phyloP scores from a whole-genome alignment of 2,888 invertebrate genomes.

The Calameuta pallipes region DNA sequence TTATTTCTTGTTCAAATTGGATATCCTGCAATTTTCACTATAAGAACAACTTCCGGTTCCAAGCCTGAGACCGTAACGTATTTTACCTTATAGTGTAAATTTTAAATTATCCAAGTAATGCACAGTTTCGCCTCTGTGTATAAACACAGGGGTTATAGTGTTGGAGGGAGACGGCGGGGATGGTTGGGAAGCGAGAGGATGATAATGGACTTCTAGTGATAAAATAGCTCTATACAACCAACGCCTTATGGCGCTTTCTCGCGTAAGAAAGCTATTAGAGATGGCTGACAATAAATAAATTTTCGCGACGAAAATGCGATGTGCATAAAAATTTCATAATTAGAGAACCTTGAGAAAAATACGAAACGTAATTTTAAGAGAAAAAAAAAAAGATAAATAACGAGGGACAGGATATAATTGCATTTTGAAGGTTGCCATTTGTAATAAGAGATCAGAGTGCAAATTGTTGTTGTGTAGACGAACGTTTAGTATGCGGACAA shows the following conservation, averaged over 20 bases:
- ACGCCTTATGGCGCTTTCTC: slow-evolving; percentile 35
- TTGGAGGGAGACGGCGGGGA: slow-evolving; percentile 14
- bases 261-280: slow-evolving; percentile 36
- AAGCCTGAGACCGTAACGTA: no score
- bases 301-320: slow-evolving; percentile 15
- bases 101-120: slow-evolving; percentile 57
- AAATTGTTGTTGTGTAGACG: not conserved
- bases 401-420: no score
- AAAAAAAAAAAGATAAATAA: not conserved
- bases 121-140: slow-evolving; percentile 45
- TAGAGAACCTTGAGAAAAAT: not conserved
- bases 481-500: slow-evolving; percentile 4
- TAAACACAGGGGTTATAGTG: slow-evolving; percentile 18
- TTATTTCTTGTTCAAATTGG: no score
- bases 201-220: slow-evolving; percentile 62
- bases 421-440: no score
- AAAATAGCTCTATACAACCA: slow-evolving; percentile 54
- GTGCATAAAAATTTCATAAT: slow-evolving; percentile 5
- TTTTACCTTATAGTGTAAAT: slow-evolving; percentile 36
- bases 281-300: slow-evolving; percentile 35
- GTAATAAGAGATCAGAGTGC: not conserved
- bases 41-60: no score
- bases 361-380: slow-evolving; percentile 1
- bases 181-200: slow-evolving; percentile 18
- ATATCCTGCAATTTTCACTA: no score